These are phyloP conservation scores for Bombus consobrinus DNA, from an alignment of 1,140 invertebrate genomes.

Conservation along the genomic window DNA sequence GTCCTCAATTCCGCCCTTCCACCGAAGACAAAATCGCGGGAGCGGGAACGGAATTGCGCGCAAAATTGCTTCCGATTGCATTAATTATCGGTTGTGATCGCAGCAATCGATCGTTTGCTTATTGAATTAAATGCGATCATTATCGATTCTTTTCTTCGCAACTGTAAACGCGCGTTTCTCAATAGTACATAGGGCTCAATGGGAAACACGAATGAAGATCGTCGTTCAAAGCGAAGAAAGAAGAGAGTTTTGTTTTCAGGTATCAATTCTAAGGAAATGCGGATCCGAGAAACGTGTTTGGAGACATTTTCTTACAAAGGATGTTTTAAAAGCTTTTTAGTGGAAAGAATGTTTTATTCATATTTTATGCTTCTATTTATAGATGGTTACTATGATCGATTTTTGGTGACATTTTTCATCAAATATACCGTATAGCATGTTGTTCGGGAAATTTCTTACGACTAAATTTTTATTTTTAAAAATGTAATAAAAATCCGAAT, in stretches of 20 bases:
- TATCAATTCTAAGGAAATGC: not conserved
- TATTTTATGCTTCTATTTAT: conserved; percentile 4
- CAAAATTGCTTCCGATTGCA: conserved; percentile 1
- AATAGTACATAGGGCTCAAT: not conserved
- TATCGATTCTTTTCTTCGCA: conserved; percentile 23
- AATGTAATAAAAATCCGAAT: not conserved
- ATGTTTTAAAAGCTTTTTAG: not conserved
- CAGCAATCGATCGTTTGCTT: conserved; percentile 6
- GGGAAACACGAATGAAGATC: conserved; percentile 3
- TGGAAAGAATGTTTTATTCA: not conserved
- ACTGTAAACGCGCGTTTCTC: not conserved
- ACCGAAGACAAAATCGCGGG: not conserved
- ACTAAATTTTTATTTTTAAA: not conserved
- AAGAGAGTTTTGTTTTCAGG: not conserved
- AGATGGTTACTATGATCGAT: not conserved
- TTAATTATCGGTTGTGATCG: conserved; percentile 16
- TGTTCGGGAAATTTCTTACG: not conserved
- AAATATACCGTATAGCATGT: not conserved
- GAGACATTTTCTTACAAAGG: not conserved
- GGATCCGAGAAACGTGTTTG: not conserved
- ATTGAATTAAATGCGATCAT: conserved; percentile 28
- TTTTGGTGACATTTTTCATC: not conserved
- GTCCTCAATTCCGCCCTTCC: too few species aligned
- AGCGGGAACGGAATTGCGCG: not conserved
- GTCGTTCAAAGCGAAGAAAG: not conserved